phyloP scores from a whole-genome alignment of 2,113 vertebrate genomes.

The Pipra filicauda region DNA sequence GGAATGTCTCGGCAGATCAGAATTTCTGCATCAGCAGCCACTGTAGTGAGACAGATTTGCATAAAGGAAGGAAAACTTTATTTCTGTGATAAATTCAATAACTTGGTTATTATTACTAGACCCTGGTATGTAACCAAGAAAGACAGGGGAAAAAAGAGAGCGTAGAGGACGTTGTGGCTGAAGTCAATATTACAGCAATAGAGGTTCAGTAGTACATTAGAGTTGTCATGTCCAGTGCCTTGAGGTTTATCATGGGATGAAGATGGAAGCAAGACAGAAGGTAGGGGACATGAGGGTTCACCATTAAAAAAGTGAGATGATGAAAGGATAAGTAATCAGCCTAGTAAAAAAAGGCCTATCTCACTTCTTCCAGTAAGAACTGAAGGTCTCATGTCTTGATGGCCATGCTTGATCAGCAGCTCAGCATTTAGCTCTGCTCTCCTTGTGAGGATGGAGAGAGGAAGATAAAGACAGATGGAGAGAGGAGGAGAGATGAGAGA shows the following conservation, averaged over 20 bases:
- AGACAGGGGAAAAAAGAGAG: background rate
- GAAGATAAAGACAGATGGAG: background rate
- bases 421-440: background rate
- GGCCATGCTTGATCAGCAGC: background rate
- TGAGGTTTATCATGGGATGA: rapidly evolving
- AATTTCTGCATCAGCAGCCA: constrained; percentile 23
- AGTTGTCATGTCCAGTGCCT: background rate
- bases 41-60: background rate
- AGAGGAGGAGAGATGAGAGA: background rate
- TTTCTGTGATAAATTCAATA: background rate
- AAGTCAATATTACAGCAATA: background rate
- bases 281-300: background rate
- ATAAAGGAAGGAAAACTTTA: constrained; percentile 22
- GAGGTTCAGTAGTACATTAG: background rate
- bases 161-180: background rate
- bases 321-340: background rate
- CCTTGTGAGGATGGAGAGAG: background rate
- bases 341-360: background rate
- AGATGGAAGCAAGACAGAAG: background rate
- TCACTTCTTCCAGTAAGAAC: background rate
- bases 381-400: background rate
- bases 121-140: background rate
- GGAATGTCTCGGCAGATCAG: background rate
- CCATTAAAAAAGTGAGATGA: background rate
- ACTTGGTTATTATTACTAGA: constrained; percentile 1